Base-by-base conservation (phyloP, 2,113 vertebrate species). In the Mormyrus iriodes region DNA sequence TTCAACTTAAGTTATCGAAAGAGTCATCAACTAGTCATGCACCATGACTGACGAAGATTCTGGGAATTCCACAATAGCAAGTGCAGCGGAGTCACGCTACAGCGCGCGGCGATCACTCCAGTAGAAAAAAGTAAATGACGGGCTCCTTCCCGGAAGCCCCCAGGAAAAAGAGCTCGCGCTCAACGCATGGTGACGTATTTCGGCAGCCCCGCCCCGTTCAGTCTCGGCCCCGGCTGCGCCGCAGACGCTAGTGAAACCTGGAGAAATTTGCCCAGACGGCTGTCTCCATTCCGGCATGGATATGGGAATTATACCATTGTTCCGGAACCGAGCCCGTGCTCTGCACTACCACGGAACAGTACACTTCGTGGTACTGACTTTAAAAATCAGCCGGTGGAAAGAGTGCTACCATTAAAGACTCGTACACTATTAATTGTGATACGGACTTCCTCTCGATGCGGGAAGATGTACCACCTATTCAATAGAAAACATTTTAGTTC, bases 281-380 rank as follows among this genome's bases (percentile, higher is more conserved):
- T 46, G 46, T 89, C 61, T 27, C 87, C 55, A 44, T 85, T 92
- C 91, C 91, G 52, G 93, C 93, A 94, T 88, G 93, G 94, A 93
- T 84, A 96, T 96, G 95, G 95, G 92, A 94, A 91, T 93, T 90
- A 93, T 88, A 65, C 89, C 91, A 76, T 88, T 76, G 87, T 88
- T 86, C 83, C 83, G 73, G 88, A 93, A 92, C 88, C 91, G 61
- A 90, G 91, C 90, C 89, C 94, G 91, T 79, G 84, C 88, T 90
- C 90, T 92, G n/a, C 73, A 90, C 86, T 89, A 89, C 87, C 90
- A 91, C 76, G 92, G 91, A 46, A 91, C 91, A 85, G 90, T 91
- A 49, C 93, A 90, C 90, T 91, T 88, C 92, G 91, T 90, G 88
- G 91, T 92, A 87, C 90, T 90, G 91, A 94, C 93, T 92, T 92